Conservation (phyloP, 2,888 invertebrate genomes). For the Eulithis prunata region DNA sequence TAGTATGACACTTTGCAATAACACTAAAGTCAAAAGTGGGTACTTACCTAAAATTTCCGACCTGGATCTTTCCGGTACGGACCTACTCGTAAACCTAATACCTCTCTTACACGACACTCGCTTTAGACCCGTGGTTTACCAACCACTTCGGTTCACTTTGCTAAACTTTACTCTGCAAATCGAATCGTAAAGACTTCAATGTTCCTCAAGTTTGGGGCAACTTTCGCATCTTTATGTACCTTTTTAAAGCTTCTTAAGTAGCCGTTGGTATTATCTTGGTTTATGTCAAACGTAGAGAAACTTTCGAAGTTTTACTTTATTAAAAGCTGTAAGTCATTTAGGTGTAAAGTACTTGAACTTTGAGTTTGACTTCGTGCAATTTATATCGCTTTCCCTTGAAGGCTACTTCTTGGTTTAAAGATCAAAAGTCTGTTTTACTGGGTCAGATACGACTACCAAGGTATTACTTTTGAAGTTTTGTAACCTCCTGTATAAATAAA, state of each 20-base stretch:
- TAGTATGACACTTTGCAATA: not conserved
- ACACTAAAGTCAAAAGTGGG: constrained; percentile 9
- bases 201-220: constrained; percentile 27
- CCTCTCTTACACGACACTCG: constrained; percentile 23
- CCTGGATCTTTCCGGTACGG: constrained; percentile 13
- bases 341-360: constrained; percentile 10
- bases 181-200: constrained; percentile 42
- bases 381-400: not conserved
- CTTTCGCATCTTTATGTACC: constrained; percentile 34
- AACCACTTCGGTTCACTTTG: constrained; percentile 48
- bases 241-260: constrained; percentile 32
- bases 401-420: not conserved
- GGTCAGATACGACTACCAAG: too few species aligned
- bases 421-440: not conserved
- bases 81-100: constrained; percentile 22
- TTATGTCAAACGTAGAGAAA: constrained; percentile 27
- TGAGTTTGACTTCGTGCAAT: constrained; percentile 11
- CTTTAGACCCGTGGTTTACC: constrained; percentile 39
- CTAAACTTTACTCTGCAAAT: constrained; percentile 51
- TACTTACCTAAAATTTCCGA: constrained; percentile 3
- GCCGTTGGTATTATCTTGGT: constrained; percentile 34
- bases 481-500: too few species aligned
- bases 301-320: constrained; percentile 26
- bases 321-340: constrained; percentile 26
- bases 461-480: too few species aligned